phyloP scores from a whole-genome alignment of 1,140 invertebrate species.

The Brachionus asplanchnoidis region DNA sequence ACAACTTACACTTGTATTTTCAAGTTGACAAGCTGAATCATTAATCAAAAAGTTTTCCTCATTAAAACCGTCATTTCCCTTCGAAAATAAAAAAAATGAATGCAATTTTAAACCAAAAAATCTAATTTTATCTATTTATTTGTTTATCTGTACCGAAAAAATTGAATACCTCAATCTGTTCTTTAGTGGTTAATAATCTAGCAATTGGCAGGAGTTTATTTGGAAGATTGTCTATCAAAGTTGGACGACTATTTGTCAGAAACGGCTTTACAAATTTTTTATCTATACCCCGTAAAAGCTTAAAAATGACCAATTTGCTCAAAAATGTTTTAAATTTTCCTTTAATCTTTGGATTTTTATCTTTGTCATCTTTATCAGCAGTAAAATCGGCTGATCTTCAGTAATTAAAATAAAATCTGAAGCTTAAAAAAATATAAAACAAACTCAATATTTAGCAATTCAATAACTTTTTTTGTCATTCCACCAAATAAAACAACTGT shows the following conservation, averaged over 20 bases:
- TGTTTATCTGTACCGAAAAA: too few relatives aligned
- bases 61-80: background rate
- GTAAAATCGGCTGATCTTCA: background rate
- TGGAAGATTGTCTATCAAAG: conserved; percentile 85
- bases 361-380: background rate
- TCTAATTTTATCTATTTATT: too few relatives aligned
- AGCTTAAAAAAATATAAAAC: background rate
- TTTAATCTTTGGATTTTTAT: background rate
- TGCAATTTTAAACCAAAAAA: background rate
- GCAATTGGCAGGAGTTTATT: conserved; percentile 79
- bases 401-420: background rate
- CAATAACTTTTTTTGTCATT: conserved; percentile 78
- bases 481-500: conserved; percentile 93
- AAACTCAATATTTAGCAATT: conserved; percentile 67
- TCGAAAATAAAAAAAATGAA: background rate
- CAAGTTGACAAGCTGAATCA: background rate
- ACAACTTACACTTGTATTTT: background rate
- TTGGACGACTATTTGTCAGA: conserved; percentile 85
- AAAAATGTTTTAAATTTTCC: background rate
- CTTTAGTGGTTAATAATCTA: conserved; percentile 80
- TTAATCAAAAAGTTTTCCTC: background rate
- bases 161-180: conserved; percentile 62
- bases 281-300: background rate
- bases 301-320: background rate
- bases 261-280: conserved; percentile 82